Base-by-base conservation (phyloP, 2,797 vertebrate genomes). In the Prionace glauca region DNA sequence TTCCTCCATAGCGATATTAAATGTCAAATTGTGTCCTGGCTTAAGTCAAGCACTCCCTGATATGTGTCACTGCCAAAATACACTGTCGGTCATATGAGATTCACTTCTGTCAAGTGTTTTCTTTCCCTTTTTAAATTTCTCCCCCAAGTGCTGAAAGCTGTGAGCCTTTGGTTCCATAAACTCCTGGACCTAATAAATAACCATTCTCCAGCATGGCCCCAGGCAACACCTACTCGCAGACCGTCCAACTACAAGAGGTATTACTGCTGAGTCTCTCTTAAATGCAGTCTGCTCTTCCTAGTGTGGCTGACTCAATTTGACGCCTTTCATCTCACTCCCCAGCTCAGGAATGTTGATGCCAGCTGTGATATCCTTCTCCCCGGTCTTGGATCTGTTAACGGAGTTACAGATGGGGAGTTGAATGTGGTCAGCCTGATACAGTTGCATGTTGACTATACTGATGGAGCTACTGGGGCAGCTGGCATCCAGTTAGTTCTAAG, bases 21-120 rank as follows among this genome's bases (percentile, higher is more conserved):
- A 84, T 84, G 41, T 84, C 81, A 84, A 84, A 16, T 84, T 84
- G 81, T 84, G 41, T 84, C 20, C 36, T 36, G 79, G 81, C 41
- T 84, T 41, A 22, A 84, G 22, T 84, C 81, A 84, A 84, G 45
- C 20, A 45, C 41, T 84, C 81, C 81, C 36, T 84, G 41, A 84
- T 84, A 84, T 45, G 41, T 84, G 81, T 22, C 81, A 84, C 81
- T 84, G 79, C 79, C 79, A 84, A 84, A 84, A 36, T 84, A 84
- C 36, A 84, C 79, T 45, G 81, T 84, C 41, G 81, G 81, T 45
- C 81, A 84, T 84, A 45, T 84, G 81, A 84, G 81, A 45, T 45
- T 22, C 81, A 84, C 45, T 84, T 41, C 41, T 84, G 81, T 45
- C 81, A 22, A 45, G 22, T 84, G 81, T 84, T 84, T 7, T 41